phyloP scores from a whole-genome alignment of 2,888 invertebrate genomes.

The Patella ulyssiponensis region DNA sequence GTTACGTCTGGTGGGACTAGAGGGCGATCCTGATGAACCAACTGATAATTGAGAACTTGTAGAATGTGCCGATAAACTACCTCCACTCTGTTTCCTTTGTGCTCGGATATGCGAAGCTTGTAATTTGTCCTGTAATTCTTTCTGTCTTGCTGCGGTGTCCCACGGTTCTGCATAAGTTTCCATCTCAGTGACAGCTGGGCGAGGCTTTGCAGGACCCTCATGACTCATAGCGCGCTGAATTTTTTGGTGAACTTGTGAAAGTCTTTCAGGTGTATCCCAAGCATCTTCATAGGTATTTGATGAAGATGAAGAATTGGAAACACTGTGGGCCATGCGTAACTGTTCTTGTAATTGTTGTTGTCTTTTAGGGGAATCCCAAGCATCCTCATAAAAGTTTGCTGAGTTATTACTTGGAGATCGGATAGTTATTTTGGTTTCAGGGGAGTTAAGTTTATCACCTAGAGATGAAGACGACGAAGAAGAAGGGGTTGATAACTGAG shows the following conservation, averaged over 20 bases:
- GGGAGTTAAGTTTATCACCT: constrained; percentile 1
- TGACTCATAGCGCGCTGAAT: constrained; percentile 45
- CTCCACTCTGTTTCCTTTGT: constrained; percentile 4
- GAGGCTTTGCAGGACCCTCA: background rate
- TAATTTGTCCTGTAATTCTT: constrained; percentile 44
- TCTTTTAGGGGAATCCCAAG: constrained; percentile 41
- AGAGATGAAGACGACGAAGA: background rate
- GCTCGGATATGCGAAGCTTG: constrained; percentile 15
- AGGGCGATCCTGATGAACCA: background rate
- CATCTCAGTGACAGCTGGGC: constrained; percentile 18
- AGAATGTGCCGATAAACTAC: background rate
- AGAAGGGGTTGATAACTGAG: background rate
- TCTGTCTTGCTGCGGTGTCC: constrained; percentile 50
- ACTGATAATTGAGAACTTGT: constrained; percentile 10
- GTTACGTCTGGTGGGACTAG: background rate
- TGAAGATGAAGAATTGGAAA: background rate
- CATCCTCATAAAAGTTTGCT: constrained; percentile 37
- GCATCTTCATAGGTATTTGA: constrained; percentile 57
- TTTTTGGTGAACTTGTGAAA: constrained; percentile 60
- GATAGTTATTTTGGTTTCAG: constrained; percentile 1
- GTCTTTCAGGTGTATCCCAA: constrained; percentile 61
- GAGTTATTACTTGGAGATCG: constrained; percentile 8
- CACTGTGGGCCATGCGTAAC: constrained; percentile 12
- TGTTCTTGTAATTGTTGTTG: background rate
- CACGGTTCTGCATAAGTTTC: constrained; percentile 57